phyloP scores from a whole-genome alignment of 2,113 vertebrate species.

The Amblyopsis rosae region DNA sequence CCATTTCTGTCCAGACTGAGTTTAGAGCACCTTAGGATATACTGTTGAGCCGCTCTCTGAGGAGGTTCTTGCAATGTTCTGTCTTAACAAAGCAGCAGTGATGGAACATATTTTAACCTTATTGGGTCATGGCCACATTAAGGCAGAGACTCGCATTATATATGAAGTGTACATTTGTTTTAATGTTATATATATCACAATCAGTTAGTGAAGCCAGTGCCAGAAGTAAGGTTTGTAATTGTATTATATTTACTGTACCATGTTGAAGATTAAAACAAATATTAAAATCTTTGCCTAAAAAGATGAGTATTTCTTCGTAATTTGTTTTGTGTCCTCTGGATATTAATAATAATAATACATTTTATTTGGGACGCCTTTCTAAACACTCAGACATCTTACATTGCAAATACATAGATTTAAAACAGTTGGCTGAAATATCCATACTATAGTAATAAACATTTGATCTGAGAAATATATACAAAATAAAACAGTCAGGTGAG shows the following conservation, averaged over 20 bases:
- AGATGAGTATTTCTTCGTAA: background rate
- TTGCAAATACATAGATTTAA: no score
- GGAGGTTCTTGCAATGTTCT: conserved; percentile 3
- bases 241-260: conserved; percentile 10
- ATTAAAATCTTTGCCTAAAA: conserved; percentile 11
- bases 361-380: no score
- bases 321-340: conserved; percentile 12
- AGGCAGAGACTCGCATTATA: background rate
- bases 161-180: conserved; percentile 7
- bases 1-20: conserved; percentile 33
- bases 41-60: background rate
- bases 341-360: no score
- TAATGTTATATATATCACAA: conserved; percentile 2
- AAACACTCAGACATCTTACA: no score
- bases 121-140: conserved; percentile 7
- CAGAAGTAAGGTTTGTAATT: conserved; percentile 1
- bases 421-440: no score
- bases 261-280: conserved; percentile 7
- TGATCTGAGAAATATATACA: no score
- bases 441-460: no score
- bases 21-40: conserved; percentile 36
- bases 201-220: conserved; percentile 1
- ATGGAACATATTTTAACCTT: conserved; percentile 8
- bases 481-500: no score
- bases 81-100: background rate